Evolutionary conservation across 2,113 vertebrate genomes (phyloP), one percentile per base, ranked within the genome.

Genomic region (Trogon melanurus): DNA sequence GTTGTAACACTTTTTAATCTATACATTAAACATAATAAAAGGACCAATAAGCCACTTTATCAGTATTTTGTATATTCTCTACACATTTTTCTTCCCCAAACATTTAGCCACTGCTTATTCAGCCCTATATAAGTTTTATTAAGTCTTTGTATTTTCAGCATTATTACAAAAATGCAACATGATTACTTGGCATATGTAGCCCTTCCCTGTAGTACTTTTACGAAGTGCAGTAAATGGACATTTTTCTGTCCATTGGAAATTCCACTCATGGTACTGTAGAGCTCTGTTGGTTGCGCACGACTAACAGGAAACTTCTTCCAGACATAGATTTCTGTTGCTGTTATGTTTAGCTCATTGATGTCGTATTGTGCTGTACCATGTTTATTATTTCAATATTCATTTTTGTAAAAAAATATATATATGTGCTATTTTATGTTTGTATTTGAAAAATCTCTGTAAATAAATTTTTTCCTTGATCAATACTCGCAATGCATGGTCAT

Each of bases 371-470:
- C 96, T 97, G 93, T 97, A 95, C 62, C 95, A 97, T 95, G 90
- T 97, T 97, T 97, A 97, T 97, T 91, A 97, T 96, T 97, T 97
- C 98, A 95, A 91, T 98, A 98, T 96, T 96, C 97, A 94, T 96
- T 98, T 98, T 98, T 98, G 97, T 98, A 97, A 98, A 95, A 95
- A 86, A 54, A 47, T 47, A 41, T 30, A 95, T 16, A 97, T 67
- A 97, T 96, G 97, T 98, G 96, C 96, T 98, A 97, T 98, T 98
- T 97, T 97, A 97, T 95, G 98, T 98, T 98, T 98, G 97, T 98
- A 98, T 97, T 96, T 98, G 95, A 95, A 97, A 97, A 98, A 97
- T 78, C 88, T 97, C 97, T 98, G 98, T 98, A 97, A 98, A 98
- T 98, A 98, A 98, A 98, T 96, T 97, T 98, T 98, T 95, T 98